These are phyloP conservation scores for Eupithecia exiguata DNA, from an alignment of 2,888 invertebrate genomes.

Conservation along the genomic window DNA sequence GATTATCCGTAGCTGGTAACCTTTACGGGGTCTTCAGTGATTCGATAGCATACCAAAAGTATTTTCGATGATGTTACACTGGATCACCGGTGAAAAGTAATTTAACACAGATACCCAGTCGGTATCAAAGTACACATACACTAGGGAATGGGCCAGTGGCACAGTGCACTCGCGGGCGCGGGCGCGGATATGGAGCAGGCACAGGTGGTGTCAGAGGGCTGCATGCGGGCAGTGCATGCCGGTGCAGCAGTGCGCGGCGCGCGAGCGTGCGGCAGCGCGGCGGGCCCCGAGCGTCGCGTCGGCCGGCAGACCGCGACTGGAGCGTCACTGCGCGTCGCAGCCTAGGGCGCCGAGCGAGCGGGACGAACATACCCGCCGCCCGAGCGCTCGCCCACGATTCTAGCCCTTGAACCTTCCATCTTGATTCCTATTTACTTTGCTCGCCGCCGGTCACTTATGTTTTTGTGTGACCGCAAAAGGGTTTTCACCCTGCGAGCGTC, in stretches of 20 bases:
- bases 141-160: slow-evolving; percentile 69
- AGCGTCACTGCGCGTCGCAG: slow-evolving; percentile 79
- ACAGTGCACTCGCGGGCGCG: slow-evolving; percentile 62
- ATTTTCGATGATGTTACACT: slow-evolving; percentile 46
- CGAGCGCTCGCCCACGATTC: slow-evolving; percentile 68
- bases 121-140: slow-evolving; percentile 54
- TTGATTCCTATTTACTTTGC: slow-evolving; percentile 77
- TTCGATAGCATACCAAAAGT: slow-evolving; percentile 67
- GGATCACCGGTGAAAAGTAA: slow-evolving; percentile 47
- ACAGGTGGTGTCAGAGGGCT: slow-evolving; percentile 42
- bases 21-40: slow-evolving; percentile 56
- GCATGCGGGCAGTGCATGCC: slow-evolving; percentile 65
- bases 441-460: slow-evolving; percentile 67
- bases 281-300: slow-evolving; percentile 82
- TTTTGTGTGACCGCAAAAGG: slow-evolving; percentile 73
- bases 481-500: slow-evolving; percentile 77
- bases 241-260: slow-evolving; percentile 60
- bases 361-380: slow-evolving; percentile 72
- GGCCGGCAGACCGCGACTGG: slow-evolving; percentile 84
- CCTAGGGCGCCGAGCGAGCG: slow-evolving; percentile 79
- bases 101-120: slow-evolving; percentile 50
- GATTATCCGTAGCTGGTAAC: slow-evolving; percentile 52
- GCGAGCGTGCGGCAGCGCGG: slow-evolving; percentile 68
- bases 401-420: slow-evolving; percentile 78
- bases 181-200: slow-evolving; percentile 36